These are phyloP conservation scores for Trissonchulus sp. DNA, from an alignment of 2,888 invertebrate species.

Conservation along the genomic window DNA sequence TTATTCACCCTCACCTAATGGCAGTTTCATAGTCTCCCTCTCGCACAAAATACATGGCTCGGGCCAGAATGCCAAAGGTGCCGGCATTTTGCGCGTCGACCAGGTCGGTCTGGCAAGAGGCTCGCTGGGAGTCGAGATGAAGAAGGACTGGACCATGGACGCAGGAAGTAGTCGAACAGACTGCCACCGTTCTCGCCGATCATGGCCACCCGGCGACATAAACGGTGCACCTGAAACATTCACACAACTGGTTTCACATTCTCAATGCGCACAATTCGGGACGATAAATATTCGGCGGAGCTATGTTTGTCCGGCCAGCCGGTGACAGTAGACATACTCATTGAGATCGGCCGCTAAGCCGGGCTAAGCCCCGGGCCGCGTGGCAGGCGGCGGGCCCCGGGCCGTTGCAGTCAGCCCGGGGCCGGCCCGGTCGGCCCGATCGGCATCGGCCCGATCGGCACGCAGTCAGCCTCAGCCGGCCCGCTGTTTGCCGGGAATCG, in stretches of 20 bases:
- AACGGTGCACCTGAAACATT: slow-evolving; percentile 62
- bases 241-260: neutral
- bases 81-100: slow-evolving; percentile 62
- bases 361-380: too few relatives aligned
- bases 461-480: too few relatives aligned
- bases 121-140: slow-evolving; percentile 60
- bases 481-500: too few relatives aligned
- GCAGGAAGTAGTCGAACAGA: slow-evolving; percentile 66
- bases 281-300: neutral
- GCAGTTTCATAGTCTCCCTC: slow-evolving; percentile 79
- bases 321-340: too few relatives aligned
- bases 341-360: too few relatives aligned
- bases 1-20: too few relatives aligned
- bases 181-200: slow-evolving; percentile 79
- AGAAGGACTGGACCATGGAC: slow-evolving; percentile 76
- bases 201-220: slow-evolving; percentile 75
- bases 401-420: too few relatives aligned
- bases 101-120: slow-evolving; percentile 67
- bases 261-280: neutral
- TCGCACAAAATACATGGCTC: slow-evolving; percentile 82
- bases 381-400: too few relatives aligned
- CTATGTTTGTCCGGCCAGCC: too few relatives aligned
- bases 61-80: slow-evolving; percentile 81
- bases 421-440: too few relatives aligned
- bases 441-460: too few relatives aligned